Evolutionary conservation across 1,140 invertebrate species (phyloP).

Genomic region (Drosophila virilis): DNA sequence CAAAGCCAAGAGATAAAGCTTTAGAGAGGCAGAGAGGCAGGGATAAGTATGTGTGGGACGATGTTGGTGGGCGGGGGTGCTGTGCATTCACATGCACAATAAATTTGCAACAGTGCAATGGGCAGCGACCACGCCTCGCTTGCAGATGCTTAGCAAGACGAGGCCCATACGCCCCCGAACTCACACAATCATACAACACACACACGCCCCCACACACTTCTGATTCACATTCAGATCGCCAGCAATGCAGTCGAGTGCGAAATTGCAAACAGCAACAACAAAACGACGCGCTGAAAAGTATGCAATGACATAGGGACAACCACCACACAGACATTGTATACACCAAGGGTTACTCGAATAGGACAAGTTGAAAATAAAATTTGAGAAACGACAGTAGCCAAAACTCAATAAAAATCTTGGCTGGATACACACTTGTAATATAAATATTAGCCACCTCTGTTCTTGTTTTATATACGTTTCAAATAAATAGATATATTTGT

Average conservation of each 20-base stretch:
- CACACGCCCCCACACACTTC: constrained; percentile 20
- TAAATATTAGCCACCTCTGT: too few species aligned
- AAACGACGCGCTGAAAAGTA: constrained; percentile 48
- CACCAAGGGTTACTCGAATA: constrained; percentile 17
- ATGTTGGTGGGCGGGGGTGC: neutral
- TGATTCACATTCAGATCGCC: constrained; percentile 41
- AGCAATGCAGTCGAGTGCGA: constrained; percentile 72
- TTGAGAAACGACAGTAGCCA: neutral
- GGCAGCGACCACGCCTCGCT: constrained; percentile 51
- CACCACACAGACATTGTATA: constrained; percentile 9
- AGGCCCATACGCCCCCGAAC: constrained; percentile 16
- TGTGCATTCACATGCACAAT: constrained; percentile 60
- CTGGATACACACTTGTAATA: too few species aligned
- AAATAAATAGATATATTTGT: too few species aligned
- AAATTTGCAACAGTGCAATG: constrained; percentile 69
- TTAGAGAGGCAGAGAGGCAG: neutral
- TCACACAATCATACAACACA: constrained; percentile 18
- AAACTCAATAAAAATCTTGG: too few species aligned
- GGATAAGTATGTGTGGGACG: too few species aligned
- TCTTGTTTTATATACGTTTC: too few species aligned
- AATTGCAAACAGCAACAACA: constrained; percentile 69
- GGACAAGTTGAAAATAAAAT: neutral
- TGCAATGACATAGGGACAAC: constrained; percentile 19
- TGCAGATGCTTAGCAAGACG: constrained; percentile 51
- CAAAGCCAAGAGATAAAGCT: constrained; percentile 21